Conservation (phyloP, 2,888 invertebrate genomes). For the Drosophila anceps region DNA sequence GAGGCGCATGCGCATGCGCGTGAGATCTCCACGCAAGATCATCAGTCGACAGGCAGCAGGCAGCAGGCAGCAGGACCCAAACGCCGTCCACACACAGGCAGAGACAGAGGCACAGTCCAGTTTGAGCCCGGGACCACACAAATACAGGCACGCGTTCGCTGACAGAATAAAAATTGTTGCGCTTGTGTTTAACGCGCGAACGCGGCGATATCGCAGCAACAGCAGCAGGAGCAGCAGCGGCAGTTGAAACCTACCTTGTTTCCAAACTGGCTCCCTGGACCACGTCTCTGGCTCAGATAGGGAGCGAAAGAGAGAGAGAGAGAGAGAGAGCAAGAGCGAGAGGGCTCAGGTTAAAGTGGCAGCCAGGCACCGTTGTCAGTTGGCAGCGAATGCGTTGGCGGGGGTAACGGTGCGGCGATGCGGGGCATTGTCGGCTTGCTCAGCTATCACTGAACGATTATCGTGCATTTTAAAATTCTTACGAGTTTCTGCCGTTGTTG, state of each 20-base stretch:
- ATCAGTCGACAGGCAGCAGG: constrained; percentile 41
- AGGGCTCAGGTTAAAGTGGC: constrained; percentile 71
- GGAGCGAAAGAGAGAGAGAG: not conserved
- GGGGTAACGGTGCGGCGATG: constrained; percentile 22
- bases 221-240: constrained; percentile 34
- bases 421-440: constrained; percentile 76
- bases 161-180: constrained; percentile 86
- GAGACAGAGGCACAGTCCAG: constrained; percentile 57
- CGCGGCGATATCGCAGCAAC: constrained; percentile 83
- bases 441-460: constrained; percentile 84
- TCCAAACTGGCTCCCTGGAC: constrained; percentile 75
- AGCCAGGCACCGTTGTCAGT: constrained; percentile 72
- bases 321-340: constrained; percentile 21
- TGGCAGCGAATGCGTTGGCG: constrained; percentile 38
- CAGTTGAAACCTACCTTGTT: constrained; percentile 69
- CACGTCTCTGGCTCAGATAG: constrained; percentile 30
- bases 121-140: constrained; percentile 85
- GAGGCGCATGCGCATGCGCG: constrained; percentile 83
- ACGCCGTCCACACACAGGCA: constrained; percentile 27
- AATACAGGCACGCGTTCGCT: constrained; percentile 86
- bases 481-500: constrained; percentile 77
- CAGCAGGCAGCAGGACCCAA: constrained; percentile 41
- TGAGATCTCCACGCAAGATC: constrained; percentile 82
- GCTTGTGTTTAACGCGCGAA: constrained; percentile 85
- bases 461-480: constrained; percentile 85